Evolutionary conservation across 2,113 vertebrate genomes (phyloP).

Genomic region (Corapipo altera): DNA sequence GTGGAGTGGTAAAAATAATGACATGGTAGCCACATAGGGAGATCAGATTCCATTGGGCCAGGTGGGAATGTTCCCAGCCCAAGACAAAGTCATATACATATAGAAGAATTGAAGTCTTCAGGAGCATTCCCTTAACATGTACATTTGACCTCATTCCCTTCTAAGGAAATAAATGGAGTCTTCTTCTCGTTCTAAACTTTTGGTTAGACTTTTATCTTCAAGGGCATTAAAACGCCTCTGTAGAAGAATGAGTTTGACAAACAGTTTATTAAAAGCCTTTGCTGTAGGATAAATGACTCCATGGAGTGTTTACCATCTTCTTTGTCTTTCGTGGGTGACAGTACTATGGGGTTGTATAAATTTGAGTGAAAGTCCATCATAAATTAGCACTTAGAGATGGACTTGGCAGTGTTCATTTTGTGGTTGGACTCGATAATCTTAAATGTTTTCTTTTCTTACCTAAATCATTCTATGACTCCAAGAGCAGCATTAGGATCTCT

Average conservation of each 20-base stretch:
- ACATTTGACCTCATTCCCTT: background rate
- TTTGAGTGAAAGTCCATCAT: background rate
- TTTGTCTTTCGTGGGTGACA: background rate
- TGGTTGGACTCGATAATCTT: background rate
- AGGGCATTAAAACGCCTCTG: background rate
- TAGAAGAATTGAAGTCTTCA: background rate
- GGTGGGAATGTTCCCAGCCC: background rate
- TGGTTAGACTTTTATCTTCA: background rate
- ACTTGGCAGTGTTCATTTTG: background rate
- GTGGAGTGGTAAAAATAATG: background rate
- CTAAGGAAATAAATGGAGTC: background rate
- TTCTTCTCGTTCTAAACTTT: background rate
- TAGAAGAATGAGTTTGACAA: background rate
- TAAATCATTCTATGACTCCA: no score
- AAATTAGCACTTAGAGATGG: background rate
- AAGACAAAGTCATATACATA: background rate
- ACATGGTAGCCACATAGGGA: background rate
- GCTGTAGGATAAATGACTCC: background rate
- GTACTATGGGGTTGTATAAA: background rate
- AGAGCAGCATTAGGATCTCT: rapidly evolving
- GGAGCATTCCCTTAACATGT: background rate
- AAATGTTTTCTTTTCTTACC: background rate
- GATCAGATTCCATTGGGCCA: background rate
- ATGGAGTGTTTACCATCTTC: background rate
- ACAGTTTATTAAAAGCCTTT: background rate